phyloP scores from a whole-genome alignment of 2,888 invertebrate genomes.

The Mactromeris polynyma region DNA sequence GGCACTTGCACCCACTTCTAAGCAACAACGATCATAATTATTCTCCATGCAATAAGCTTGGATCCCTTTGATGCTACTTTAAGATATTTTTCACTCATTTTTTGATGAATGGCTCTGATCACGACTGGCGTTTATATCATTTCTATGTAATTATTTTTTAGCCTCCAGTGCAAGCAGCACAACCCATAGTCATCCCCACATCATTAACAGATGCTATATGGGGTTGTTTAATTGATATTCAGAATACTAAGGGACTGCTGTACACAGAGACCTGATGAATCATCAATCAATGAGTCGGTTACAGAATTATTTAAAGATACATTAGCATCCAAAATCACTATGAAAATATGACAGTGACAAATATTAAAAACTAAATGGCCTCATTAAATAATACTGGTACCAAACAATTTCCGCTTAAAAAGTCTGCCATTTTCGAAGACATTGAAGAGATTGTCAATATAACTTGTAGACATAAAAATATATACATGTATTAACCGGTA shows the following conservation, averaged over 20 bases:
- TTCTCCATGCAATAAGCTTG: background rate
- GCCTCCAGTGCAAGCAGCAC: background rate
- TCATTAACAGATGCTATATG: background rate
- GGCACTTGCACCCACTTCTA: background rate
- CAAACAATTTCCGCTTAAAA: too few species aligned
- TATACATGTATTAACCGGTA: too few species aligned
- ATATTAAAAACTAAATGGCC: too few species aligned
- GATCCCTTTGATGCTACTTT: background rate
- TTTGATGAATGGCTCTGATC: too few species aligned
- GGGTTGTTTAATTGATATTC: background rate
- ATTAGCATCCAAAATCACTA: too few species aligned
- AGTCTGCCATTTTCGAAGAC: too few species aligned
- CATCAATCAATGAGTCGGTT: slow-evolving; percentile 5
- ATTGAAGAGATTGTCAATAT: too few species aligned
- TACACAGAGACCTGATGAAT: background rate
- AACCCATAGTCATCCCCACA: background rate
- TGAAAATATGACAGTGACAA: too few species aligned
- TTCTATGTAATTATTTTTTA: background rate
- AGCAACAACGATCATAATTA: background rate
- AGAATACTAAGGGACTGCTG: background rate
- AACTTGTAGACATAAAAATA: too few species aligned
- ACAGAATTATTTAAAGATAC: background rate
- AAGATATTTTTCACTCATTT: too few species aligned
- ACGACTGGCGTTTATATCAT: background rate
- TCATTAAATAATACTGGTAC: too few species aligned